Conservation (phyloP, 2,888 invertebrate genomes). For the Matsumyia berberina region DNA sequence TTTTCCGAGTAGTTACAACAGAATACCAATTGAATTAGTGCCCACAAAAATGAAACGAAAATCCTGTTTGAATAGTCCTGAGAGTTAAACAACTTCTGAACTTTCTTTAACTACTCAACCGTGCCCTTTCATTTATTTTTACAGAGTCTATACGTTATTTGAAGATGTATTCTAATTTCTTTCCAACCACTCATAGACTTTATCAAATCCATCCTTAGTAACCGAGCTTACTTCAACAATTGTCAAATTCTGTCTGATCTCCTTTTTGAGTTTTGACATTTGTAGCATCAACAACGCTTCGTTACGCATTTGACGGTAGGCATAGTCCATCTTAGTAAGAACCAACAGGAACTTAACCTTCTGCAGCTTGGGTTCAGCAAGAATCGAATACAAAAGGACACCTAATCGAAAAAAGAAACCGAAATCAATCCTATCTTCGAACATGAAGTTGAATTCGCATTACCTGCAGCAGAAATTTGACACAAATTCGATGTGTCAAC, state of each 20-base stretch:
- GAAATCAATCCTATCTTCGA: neutral
- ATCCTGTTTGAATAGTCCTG: too few relatives aligned
- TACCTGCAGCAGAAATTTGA: constrained; percentile 92
- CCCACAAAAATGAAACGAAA: too few relatives aligned
- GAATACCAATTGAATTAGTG: too few relatives aligned
- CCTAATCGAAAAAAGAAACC: constrained; percentile 82
- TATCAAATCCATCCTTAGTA: constrained; percentile 88
- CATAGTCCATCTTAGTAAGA: constrained; percentile 93
- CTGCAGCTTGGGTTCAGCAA: constrained; percentile 89
- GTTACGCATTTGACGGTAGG: constrained; percentile 94
- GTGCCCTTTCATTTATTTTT: too few relatives aligned
- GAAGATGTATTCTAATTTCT: constrained; percentile 77
- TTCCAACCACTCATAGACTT: constrained; percentile 87
- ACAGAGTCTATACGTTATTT: neutral
- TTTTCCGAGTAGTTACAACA: too few relatives aligned
- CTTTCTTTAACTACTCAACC: too few relatives aligned
- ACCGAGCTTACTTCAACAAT: constrained; percentile 91
- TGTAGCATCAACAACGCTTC: constrained; percentile 93
- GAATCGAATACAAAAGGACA: constrained; percentile 90
- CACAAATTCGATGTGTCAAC: constrained; percentile 94
- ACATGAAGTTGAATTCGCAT: neutral
- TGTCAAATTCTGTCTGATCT: constrained; percentile 88
- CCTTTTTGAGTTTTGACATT: constrained; percentile 88
- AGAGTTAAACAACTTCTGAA: too few relatives aligned
- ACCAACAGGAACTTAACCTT: constrained; percentile 89